These are phyloP conservation scores for Cyclina sinensis DNA, from an alignment of 1,140 invertebrate genomes.

Conservation along the genomic window DNA sequence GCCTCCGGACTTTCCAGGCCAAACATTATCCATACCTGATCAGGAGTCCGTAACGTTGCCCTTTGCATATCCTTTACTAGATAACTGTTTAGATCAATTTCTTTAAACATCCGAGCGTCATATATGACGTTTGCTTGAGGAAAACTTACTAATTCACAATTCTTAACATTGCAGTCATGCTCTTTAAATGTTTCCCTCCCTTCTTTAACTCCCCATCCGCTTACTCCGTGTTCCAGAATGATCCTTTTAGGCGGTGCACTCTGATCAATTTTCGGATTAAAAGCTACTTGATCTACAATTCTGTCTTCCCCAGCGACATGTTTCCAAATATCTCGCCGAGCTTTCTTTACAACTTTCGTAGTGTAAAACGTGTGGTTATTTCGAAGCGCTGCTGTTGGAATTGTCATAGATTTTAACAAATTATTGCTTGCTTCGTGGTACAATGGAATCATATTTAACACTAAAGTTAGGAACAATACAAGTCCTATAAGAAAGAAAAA, in stretches of 20 bases:
- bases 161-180: conserved; percentile 50
- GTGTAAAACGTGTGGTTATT: background rate
- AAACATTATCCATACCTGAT: conserved; percentile 73
- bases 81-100: conserved; percentile 44
- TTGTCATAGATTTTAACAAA: background rate
- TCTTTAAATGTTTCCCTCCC: conserved; percentile 36
- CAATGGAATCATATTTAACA: conserved; percentile 26
- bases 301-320: background rate
- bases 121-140: background rate
- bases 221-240: conserved; percentile 29
- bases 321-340: conserved; percentile 33
- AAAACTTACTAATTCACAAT: conserved; percentile 25
- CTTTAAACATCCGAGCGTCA: conserved; percentile 64
- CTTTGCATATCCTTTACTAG: background rate
- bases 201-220: conserved; percentile 31
- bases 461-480: conserved; percentile 37
- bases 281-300: conserved; percentile 39
- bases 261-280: conserved; percentile 44
- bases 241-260: conserved; percentile 43
- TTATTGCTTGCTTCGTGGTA: conserved; percentile 6
- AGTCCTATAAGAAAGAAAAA: conserved; percentile 53
- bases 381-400: background rate
- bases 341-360: background rate
- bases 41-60: conserved; percentile 11
- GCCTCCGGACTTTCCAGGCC: conserved; percentile 62